These are phyloP conservation scores for Eumaeus atala DNA, from an alignment of 1,140 invertebrate genomes.

Conservation along the genomic window DNA sequence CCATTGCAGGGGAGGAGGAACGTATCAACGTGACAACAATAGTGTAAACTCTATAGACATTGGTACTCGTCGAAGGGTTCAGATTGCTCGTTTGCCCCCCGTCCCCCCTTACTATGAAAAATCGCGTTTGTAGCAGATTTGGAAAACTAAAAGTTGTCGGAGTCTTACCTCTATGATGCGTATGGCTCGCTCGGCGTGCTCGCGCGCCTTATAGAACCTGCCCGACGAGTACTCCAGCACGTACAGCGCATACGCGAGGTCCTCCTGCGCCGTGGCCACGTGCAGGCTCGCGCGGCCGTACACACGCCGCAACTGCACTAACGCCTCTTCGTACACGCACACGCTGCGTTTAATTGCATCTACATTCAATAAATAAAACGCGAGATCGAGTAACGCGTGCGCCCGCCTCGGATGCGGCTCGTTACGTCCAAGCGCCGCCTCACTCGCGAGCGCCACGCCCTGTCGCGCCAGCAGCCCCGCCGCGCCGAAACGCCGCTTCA, in stretches of 20 bases:
- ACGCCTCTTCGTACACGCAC: conserved; percentile 86
- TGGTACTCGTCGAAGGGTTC: no score
- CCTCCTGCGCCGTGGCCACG: conserved; percentile 90
- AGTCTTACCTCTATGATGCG: conserved; percentile 79
- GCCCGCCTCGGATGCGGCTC: conserved; percentile 89
- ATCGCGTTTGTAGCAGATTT: no score
- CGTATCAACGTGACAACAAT: no score
- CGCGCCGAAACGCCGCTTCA: conserved; percentile 87
- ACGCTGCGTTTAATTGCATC: conserved; percentile 89
- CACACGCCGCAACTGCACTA: conserved; percentile 81
- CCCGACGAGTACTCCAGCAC: conserved; percentile 93
- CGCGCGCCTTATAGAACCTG: conserved; percentile 85
- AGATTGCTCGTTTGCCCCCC: no score
- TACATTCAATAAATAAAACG: conserved; percentile 92
- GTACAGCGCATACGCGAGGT: conserved; percentile 93
- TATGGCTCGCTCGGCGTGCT: conserved; percentile 89
- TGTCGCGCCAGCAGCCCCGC: conserved; percentile 88
- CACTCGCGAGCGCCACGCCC: conserved; percentile 83
- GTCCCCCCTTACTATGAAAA: no score
- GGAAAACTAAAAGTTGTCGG: no score
- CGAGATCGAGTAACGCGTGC: conserved; percentile 89
- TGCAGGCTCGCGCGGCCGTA: conserved; percentile 90
- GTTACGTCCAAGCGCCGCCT: conserved; percentile 62
- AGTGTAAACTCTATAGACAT: no score
- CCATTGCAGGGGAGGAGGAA: no score